A percentile compares a stretch with the other conserved stretches of the same genome.
Evolutionary conservation across 2,888 invertebrate genomes (phyloP).

Genomic region (Drosophila diplacantha): DNA sequence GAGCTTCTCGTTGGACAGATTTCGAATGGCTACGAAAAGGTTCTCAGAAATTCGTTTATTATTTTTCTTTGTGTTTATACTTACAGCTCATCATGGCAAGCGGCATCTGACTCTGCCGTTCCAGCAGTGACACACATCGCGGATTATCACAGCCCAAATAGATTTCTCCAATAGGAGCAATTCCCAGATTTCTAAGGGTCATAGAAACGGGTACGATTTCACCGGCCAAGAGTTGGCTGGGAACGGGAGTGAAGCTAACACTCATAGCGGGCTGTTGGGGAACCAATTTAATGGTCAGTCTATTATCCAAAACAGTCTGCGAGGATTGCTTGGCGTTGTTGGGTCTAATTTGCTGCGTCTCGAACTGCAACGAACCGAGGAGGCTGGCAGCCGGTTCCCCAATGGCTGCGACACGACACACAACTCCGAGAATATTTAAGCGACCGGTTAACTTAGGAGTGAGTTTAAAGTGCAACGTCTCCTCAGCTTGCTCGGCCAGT

Average conservation of each 20-base stretch:
- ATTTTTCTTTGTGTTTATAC: conserved; percentile 12
- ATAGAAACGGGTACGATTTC: conserved; percentile 84
- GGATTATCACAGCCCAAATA: conserved; percentile 80
- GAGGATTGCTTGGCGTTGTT: conserved; percentile 57
- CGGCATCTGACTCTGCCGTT: conserved; percentile 74
- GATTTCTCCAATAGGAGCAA: conserved; percentile 81
- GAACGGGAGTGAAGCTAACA: conserved; percentile 83
- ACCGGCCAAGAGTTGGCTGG: conserved; percentile 83
- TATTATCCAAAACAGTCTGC: conserved; percentile 79
- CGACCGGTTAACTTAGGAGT: conserved; percentile 87
- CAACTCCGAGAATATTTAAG: conserved; percentile 85
- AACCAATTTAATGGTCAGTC: conserved; percentile 86
- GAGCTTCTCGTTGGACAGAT: conserved; percentile 76
- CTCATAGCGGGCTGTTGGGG: conserved; percentile 90
- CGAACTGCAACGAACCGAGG: conserved; percentile 75
- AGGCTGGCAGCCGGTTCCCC: conserved; percentile 72
- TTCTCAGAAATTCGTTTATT: not conserved
- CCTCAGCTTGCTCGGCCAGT: conserved; percentile 78
- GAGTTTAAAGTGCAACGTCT: conserved; percentile 84
- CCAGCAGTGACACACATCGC: conserved; percentile 74
- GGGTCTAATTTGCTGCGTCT: conserved; percentile 72
- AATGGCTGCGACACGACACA: conserved; percentile 77
- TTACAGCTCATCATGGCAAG: conserved; percentile 76
- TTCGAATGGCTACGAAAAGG: conserved; percentile 66
- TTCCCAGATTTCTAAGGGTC: conserved; percentile 82